Evolutionary conservation across 2,113 vertebrate species (phyloP).

Genomic region (Phainopepla nitens): DNA sequence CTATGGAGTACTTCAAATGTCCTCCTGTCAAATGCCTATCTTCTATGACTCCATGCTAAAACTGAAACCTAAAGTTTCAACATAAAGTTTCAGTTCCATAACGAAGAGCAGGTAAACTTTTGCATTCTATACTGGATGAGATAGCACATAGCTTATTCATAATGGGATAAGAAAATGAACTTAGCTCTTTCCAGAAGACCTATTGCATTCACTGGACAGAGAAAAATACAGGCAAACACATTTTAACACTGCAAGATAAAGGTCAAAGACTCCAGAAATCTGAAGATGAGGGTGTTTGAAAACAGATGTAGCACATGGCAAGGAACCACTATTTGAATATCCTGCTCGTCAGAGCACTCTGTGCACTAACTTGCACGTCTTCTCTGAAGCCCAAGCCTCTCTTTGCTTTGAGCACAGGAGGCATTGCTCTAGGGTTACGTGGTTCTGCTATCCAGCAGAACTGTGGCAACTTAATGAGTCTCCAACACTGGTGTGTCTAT

Average conservation of each 20-base stretch:
- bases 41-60: background rate
- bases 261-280: background rate
- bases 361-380: background rate
- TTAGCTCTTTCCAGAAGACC: background rate
- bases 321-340: background rate
- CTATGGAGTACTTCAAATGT: background rate
- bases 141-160: background rate
- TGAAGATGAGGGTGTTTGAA: background rate
- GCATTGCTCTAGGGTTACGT: background rate
- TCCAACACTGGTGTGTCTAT: background rate
- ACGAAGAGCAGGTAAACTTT: background rate
- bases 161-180: background rate
- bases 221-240: background rate
- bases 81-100: background rate
- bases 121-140: background rate
- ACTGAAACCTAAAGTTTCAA: background rate
- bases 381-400: background rate
- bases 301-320: background rate
- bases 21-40: background rate
- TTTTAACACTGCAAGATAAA: background rate
- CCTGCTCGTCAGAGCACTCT: background rate
- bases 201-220: background rate
- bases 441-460: background rate
- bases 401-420: background rate
- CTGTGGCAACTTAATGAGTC: background rate